phyloP scores from a whole-genome alignment of 1,140 invertebrate species.

The Platorchestia sp. region DNA sequence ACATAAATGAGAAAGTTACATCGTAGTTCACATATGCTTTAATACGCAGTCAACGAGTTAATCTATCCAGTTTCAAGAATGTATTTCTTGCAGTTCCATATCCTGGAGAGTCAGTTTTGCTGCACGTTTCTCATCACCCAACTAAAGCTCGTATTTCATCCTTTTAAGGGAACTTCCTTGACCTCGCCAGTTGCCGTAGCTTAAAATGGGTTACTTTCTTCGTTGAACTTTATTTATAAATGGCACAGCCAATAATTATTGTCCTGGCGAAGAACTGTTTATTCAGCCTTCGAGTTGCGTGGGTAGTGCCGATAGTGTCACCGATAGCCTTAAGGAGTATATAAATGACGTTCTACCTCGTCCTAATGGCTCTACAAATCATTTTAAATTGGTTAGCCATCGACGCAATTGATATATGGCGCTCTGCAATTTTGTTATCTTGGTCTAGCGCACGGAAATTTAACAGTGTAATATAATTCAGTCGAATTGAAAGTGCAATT shows the following conservation, averaged over 20 bases:
- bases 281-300: conserved; percentile 2
- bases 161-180: not conserved
- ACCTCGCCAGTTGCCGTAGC: not conserved
- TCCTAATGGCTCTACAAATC: conserved; percentile 39
- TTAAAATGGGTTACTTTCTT: conserved; percentile 21
- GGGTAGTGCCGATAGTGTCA: conserved; percentile 32
- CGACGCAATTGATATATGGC: not conserved
- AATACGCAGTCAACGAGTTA: too few species aligned
- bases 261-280: not conserved
- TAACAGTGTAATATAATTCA: not conserved
- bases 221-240: not conserved
- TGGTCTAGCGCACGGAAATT: not conserved
- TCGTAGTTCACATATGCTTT: too few species aligned
- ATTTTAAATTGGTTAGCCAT: conserved; percentile 19
- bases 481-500: not conserved
- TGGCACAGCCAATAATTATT: conserved; percentile 6
- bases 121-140: not conserved
- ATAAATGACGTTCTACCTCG: not conserved
- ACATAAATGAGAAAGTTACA: too few species aligned
- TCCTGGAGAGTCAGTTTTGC: not conserved
- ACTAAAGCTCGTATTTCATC: not conserved
- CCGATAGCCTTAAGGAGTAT: conserved; percentile 28
- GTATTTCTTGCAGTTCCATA: not conserved
- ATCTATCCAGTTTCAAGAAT: too few species aligned
- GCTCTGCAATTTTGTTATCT: not conserved